These are phyloP conservation scores for Rhodeus uyekii DNA, from an alignment of 2,797 vertebrate genomes.

Conservation along the genomic window DNA sequence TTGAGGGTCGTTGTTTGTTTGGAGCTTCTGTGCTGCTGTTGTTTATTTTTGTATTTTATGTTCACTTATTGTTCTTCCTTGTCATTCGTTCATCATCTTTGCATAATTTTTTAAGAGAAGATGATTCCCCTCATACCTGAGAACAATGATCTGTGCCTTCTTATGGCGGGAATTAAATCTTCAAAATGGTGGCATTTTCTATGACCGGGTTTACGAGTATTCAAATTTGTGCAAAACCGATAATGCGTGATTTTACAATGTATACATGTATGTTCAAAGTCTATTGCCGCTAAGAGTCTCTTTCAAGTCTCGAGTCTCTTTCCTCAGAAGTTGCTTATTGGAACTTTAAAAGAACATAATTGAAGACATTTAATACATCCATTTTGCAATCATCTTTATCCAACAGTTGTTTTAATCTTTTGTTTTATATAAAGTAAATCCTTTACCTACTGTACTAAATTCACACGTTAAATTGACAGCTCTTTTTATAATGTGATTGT, in stretches of 20 bases:
- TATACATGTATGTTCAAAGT: no score
- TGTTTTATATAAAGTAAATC: background rate
- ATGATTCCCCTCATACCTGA: no score
- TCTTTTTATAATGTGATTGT: background rate
- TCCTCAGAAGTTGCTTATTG: background rate
- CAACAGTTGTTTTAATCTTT: background rate
- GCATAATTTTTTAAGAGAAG: no score
- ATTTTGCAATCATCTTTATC: background rate
- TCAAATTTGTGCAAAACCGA: no score
- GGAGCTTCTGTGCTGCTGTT: background rate
- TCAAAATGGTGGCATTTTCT: no score
- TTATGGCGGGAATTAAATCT: no score
- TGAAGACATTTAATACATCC: background rate
- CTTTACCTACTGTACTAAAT: background rate
- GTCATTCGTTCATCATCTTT: background rate
- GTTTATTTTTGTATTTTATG: no score
- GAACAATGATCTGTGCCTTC: no score
- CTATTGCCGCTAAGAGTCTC: no score
- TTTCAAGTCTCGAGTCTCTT: no score
- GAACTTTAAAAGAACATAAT: background rate
- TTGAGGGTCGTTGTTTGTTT: background rate
- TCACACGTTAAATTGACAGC: background rate
- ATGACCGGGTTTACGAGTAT: no score
- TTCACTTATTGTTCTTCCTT: background rate
- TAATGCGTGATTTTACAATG: no score